These are phyloP conservation scores for Dysmachus trigonus DNA, from an alignment of 2,888 invertebrate genomes.

Conservation along the genomic window DNA sequence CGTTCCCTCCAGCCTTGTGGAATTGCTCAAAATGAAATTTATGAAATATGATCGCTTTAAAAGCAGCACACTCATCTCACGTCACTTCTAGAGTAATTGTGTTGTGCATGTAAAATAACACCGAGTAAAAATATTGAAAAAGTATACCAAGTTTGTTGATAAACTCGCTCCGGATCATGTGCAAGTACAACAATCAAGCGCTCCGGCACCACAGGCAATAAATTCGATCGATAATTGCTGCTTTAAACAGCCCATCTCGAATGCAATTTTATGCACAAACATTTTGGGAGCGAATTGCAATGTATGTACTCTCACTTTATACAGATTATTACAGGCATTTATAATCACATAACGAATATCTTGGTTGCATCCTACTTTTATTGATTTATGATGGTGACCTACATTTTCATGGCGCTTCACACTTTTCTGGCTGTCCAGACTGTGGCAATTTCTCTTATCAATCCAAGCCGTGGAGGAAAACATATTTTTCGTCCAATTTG, in stretches of 20 bases:
- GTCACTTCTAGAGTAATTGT: not conserved
- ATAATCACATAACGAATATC: not conserved
- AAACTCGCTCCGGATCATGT: not conserved
- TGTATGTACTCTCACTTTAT: not conserved
- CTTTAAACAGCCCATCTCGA: not conserved
- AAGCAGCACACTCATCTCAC: not conserved
- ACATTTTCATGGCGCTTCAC: not conserved
- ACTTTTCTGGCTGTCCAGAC: not conserved
- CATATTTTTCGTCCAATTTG: not conserved
- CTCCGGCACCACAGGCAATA: not conserved
- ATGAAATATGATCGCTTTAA: not conserved
- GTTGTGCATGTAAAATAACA: not conserved
- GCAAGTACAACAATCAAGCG: not conserved
- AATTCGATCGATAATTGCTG: conserved; percentile 21
- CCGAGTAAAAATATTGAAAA: not conserved
- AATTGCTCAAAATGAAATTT: no score
- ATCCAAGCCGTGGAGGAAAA: not conserved
- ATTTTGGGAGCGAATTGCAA: not conserved
- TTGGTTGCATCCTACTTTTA: not conserved
- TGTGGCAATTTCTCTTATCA: not conserved
- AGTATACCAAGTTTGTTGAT: not conserved
- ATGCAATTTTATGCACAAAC: not conserved
- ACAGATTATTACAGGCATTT: not conserved
- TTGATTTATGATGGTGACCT: conserved; percentile 24
- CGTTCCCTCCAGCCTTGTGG: no score